Conservation (phyloP, 2,888 invertebrate species). For the Branchinecta sandiegonensis region DNA sequence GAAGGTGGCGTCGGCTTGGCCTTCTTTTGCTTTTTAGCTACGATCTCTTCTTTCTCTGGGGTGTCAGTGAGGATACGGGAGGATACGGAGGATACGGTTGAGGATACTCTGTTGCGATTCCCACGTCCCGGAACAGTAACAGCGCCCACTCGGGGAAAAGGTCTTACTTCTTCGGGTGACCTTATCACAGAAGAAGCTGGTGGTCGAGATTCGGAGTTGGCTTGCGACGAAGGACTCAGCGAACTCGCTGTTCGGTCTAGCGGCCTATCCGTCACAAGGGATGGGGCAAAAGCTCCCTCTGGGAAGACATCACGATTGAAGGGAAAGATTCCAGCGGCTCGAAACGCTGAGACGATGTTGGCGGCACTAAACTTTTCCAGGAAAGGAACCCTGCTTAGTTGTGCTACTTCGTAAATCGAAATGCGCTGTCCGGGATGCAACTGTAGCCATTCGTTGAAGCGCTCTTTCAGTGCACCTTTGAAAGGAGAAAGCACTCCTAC, state of each 20-base stretch:
- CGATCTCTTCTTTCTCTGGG: not conserved
- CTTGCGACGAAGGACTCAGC: not conserved
- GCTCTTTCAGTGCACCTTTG: conserved; percentile 31
- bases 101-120: not conserved
- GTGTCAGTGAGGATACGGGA: conserved; percentile 25
- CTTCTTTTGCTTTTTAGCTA: conserved; percentile 1
- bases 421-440: conserved; percentile 30
- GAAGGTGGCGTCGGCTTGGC: not conserved
- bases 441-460: conserved; percentile 31
- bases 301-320: conserved; percentile 25
- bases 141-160: conserved; percentile 4
- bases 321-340: conserved; percentile 26
- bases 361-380: conserved; percentile 25
- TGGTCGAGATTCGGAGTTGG: not conserved
- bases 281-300: conserved; percentile 4
- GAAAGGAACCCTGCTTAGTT: conserved; percentile 26
- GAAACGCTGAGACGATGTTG: conserved; percentile 28
- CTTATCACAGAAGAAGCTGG: not conserved
- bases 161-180: conserved; percentile 1
- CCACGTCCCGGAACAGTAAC: conserved; percentile 12
- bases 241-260: conserved; percentile 1
- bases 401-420: conserved; percentile 32
- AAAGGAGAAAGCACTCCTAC: conserved; percentile 34
- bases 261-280: not conserved
- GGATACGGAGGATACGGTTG: too few species aligned